These are phyloP conservation scores for Pogonocichla stellata DNA, from an alignment of 2,113 vertebrate species.

Conservation along the genomic window DNA sequence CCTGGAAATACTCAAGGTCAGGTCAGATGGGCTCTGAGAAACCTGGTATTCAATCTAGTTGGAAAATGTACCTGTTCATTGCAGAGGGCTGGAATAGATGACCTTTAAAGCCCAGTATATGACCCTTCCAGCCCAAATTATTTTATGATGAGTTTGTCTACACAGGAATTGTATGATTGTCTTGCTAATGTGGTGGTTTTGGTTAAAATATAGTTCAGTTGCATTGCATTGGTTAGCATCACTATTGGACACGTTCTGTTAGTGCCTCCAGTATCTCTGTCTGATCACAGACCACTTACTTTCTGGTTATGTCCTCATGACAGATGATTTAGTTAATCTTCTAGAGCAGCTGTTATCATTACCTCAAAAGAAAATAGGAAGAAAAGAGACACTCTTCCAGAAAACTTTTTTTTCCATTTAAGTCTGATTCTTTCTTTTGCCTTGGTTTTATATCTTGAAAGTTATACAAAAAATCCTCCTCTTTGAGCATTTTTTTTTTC, in stretches of 20 bases:
- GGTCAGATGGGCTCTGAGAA: neutral
- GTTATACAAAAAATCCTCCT: neutral
- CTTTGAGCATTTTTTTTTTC: neutral
- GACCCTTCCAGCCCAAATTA: neutral
- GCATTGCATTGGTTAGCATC: fast-evolving
- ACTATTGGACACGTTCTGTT: neutral
- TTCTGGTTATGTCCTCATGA: neutral
- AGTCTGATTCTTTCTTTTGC: neutral
- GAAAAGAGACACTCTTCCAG: neutral
- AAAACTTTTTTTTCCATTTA: neutral
- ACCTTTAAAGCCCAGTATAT: neutral
- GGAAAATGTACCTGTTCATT: neutral
- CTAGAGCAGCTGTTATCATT: neutral
- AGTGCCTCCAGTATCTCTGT: neutral
- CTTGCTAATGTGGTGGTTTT: neutral
- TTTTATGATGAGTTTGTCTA: neutral
- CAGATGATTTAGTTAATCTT: neutral
- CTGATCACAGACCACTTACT: neutral
- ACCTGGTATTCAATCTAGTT: neutral
- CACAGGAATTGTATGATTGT: neutral
- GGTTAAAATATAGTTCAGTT: neutral
- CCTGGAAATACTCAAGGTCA: neutral
- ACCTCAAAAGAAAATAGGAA: neutral
- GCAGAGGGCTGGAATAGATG: neutral
- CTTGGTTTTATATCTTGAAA: neutral